Base-by-base conservation (phyloP, 1,140 invertebrate genomes). In the Eupeodes corollae region DNA sequence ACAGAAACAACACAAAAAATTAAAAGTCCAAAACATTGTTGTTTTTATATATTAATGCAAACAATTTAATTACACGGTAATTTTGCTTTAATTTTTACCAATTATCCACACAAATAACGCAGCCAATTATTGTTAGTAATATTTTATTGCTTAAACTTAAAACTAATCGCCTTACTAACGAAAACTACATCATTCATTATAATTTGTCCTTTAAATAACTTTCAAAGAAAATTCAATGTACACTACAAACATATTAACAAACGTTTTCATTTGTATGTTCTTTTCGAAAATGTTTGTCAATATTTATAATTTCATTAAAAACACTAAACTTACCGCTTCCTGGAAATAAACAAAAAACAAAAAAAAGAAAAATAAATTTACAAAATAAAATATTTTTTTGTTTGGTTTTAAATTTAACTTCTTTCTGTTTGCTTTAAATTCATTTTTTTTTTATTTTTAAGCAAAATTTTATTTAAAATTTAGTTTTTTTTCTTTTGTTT, bases 321-420 rank as follows among this genome's bases (percentile, higher is more conserved):
- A 49, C 40, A 49, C 50, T 47, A 56, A 53, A 67, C 64, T 67
- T 67, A 67, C 64, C 64, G 64, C 64, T 64, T 67, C 64, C 64
- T 67, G 63, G 58, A 67, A 67, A 59, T 59, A 59, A 59, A 65
- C 51, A 53, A 65, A 63, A 59, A 62, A n/a, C n/a, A 51, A 60
- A 63, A 62, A 52, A 55, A 61, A 59, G 57, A 56, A 58, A 61
- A 65, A 60, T 58, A 51, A 63, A 15, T 35, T 35, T 35, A n/a
- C 34, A 35, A 35, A 35, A 12, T n/a, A n/a, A 35, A 35, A 35
- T 35, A 35, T 35, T 35, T 35, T 35, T 35, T 35, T 33, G 13
- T 35, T n/a, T 35, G 12, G 5, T n/a, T n/a, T n/a, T n/a, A n/a
- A n/a, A n/a, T n/a, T n/a, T 26, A 5, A 26, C 21, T 26, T 26